Conservation (phyloP, 2,113 vertebrate genomes). For the Callionymus lyra region DNA sequence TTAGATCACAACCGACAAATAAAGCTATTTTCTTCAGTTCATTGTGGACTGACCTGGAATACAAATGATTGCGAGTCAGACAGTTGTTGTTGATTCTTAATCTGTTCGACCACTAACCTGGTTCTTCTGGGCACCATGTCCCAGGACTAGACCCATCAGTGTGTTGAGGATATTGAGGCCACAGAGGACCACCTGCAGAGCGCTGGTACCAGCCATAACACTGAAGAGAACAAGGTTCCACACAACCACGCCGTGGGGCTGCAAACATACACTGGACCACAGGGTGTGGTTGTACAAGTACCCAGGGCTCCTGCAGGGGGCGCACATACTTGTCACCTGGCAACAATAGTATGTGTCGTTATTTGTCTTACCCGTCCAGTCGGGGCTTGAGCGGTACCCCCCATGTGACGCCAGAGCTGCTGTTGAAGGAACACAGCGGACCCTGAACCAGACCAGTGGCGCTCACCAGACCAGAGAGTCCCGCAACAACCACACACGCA, state of each 20-base stretch:
- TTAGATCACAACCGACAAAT: no score
- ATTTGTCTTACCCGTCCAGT: slow-evolving; percentile 26
- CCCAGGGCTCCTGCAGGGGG: slow-evolving; percentile 17
- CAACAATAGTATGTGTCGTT: neutral
- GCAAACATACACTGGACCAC: slow-evolving; percentile 54
- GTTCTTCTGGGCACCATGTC: slow-evolving; percentile 34
- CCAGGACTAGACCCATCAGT: slow-evolving; percentile 51
- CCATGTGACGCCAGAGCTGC: slow-evolving; percentile 44
- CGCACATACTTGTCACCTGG: neutral
- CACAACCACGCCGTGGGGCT: slow-evolving; percentile 48
- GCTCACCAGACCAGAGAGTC: slow-evolving; percentile 43
- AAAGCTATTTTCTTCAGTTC: no score
- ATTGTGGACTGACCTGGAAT: no score
- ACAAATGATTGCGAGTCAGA: no score
- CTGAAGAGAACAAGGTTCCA: slow-evolving; percentile 67
- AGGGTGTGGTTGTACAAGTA: slow-evolving; percentile 51
- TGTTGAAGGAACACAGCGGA: slow-evolving; percentile 59
- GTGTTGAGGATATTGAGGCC: slow-evolving; percentile 47
- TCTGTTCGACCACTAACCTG: no score
- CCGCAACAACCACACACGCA: slow-evolving; percentile 37
- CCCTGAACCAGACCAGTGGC: slow-evolving; percentile 44
- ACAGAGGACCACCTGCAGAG: slow-evolving; percentile 54
- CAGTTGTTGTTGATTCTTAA: no score
- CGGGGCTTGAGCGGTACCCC: slow-evolving; percentile 41
- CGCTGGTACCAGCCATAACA: slow-evolving; percentile 44